Percentiles rank a stretch among this genome's conserved stretches.
These are phyloP conservation scores for Malthinus flaveolus DNA, from an alignment of 2,888 invertebrate genomes.

Conservation along the genomic window DNA sequence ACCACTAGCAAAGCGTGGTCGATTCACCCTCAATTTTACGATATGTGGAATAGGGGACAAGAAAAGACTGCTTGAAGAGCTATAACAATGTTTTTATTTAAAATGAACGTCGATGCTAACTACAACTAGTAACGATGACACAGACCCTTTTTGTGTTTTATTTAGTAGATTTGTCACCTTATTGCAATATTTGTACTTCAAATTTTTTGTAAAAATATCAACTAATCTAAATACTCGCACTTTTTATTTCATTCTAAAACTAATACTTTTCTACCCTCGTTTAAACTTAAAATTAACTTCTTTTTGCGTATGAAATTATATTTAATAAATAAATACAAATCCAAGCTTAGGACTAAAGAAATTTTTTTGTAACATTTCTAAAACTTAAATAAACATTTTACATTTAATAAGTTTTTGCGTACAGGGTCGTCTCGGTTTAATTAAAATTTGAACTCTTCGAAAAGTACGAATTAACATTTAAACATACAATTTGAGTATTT, in stretches of 20 bases:
- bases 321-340: no score
- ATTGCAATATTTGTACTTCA: constrained; percentile 20
- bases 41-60: constrained; percentile 50
- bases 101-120: constrained; percentile 51
- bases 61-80: constrained; percentile 50
- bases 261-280: no score
- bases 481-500: no score
- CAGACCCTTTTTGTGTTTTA: constrained; percentile 9
- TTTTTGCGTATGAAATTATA: no score
- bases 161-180: constrained; percentile 25
- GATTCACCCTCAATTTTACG: constrained; percentile 41
- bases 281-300: no score
- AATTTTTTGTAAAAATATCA: constrained; percentile 4
- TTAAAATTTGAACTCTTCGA: no score
- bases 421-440: no score
- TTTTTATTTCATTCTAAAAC: background rate
- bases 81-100: constrained; percentile 53
- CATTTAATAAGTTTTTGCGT: no score
- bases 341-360: no score
- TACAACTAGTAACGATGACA: constrained; percentile 50
- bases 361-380: no score
- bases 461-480: no score
- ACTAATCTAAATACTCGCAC: constrained; percentile 5
- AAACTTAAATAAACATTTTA: no score
- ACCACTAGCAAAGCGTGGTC: constrained; percentile 31